Conservation (phyloP, 2,797 vertebrate genomes). For the Lates japonicus region DNA sequence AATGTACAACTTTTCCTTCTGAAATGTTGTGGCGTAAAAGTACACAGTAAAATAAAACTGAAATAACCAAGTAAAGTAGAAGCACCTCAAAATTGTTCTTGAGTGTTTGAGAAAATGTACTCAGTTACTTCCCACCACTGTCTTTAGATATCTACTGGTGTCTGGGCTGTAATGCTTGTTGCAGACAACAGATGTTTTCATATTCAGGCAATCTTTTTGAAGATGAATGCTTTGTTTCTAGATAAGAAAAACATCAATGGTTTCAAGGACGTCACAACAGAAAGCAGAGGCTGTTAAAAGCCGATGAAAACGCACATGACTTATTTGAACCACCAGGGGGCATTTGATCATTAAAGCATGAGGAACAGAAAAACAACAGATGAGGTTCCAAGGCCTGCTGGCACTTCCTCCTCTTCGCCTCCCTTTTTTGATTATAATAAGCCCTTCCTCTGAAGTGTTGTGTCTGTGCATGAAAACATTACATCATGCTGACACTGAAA, state of each 20-base stretch:
- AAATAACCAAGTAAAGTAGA: not conserved
- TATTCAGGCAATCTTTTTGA: slow-evolving; percentile 1
- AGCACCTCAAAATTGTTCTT: not conserved
- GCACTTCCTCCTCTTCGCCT: slow-evolving; percentile 48
- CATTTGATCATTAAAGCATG: slow-evolving; percentile 71
- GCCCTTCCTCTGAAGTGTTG: slow-evolving; percentile 45
- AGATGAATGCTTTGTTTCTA: slow-evolving; percentile 12
- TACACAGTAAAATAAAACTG: not conserved
- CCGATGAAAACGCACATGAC: slow-evolving; percentile 23
- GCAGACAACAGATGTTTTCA: not conserved
- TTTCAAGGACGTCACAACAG: slow-evolving; percentile 11
- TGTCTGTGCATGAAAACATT: slow-evolving; percentile 44
- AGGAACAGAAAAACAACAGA: slow-evolving; percentile 53
- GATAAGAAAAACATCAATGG: not conserved
- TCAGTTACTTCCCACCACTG: not conserved
- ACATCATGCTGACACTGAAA: slow-evolving; percentile 35
- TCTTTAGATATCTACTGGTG: not conserved
- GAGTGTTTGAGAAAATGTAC: not conserved
- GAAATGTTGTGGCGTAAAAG: not conserved
- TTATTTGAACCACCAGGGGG: slow-evolving; percentile 71
- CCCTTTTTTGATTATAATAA: slow-evolving; percentile 49
- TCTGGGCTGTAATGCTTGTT: not conserved
- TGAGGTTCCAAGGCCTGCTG: slow-evolving; percentile 46
- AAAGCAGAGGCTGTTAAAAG: not conserved
- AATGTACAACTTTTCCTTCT: no score